phyloP scores from a whole-genome alignment of 2,888 invertebrate species.

The Vanessa cardui region DNA sequence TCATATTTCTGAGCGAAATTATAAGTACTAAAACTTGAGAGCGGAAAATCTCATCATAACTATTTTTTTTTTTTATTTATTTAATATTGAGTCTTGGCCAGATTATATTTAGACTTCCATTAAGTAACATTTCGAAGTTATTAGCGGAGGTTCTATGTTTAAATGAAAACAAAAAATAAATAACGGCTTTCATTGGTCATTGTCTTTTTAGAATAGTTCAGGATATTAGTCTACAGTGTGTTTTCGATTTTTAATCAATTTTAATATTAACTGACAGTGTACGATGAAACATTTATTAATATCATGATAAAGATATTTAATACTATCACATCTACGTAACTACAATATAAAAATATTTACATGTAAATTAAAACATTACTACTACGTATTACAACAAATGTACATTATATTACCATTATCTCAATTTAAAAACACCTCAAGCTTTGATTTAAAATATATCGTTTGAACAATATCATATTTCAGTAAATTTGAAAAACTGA shows the following conservation, averaged over 20 bases:
- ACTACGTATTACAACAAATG: constrained; percentile 15
- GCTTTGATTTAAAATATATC: neutral
- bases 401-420: constrained; percentile 3
- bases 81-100: neutral
- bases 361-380: constrained; percentile 18
- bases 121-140: neutral
- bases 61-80: no score
- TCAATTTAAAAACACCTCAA: neutral
- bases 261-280: neutral
- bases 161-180: neutral
- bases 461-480: neutral
- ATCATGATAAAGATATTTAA: constrained; percentile 5
- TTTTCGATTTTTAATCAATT: neutral
- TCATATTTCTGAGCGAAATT: no score
- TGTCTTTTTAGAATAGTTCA: neutral
- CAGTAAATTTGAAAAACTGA: neutral
- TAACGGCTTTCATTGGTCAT: neutral
- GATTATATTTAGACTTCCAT: neutral
- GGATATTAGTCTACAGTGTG: neutral
- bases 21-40: no score
- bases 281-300: constrained; percentile 4
- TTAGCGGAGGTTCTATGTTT: neutral
- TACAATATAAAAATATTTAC: constrained; percentile 38
- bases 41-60: no score
- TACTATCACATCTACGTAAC: constrained; percentile 21